A percentile compares a stretch with the other conserved stretches of the same genome.
Conservation (phyloP, 2,888 invertebrate species). For the Pantelozetes paolii region DNA sequence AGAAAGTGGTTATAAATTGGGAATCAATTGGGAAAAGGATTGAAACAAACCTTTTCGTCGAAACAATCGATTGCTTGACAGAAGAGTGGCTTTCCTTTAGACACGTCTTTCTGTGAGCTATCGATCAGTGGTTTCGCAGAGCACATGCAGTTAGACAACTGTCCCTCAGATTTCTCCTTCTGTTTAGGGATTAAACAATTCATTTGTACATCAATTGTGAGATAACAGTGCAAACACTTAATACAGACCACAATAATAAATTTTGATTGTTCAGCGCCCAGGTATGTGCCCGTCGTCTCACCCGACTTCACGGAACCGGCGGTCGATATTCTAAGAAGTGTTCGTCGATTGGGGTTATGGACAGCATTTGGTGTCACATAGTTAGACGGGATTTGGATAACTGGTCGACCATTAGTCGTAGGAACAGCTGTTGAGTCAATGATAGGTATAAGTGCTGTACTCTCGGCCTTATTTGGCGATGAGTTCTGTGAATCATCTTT, state of each 20-base stretch:
- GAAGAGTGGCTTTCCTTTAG: constrained; percentile 37
- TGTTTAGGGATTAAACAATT: no score
- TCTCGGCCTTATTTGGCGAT: no score
- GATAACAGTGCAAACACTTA: neutral
- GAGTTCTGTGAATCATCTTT: no score
- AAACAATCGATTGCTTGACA: constrained; percentile 47
- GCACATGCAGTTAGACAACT: constrained; percentile 20
- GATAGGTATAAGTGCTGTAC: neutral
- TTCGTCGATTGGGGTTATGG: neutral
- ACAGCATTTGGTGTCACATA: neutral
- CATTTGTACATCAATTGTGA: neutral
- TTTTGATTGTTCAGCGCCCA: constrained; percentile 14
- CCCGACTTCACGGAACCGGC: neutral
- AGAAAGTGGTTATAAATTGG: neutral
- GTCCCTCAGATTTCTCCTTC: neutral
- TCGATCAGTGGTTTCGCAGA: constrained; percentile 26
- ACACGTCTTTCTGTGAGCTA: neutral
- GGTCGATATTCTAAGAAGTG: constrained; percentile 4
- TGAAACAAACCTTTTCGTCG: constrained; percentile 45
- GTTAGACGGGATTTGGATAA: neutral
- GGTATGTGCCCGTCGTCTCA: constrained; percentile 6
- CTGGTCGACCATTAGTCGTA: neutral
- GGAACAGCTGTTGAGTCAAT: neutral
- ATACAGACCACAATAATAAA: constrained; percentile 8
- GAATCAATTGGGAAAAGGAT: neutral